These are phyloP conservation scores for Diabrotica undecimpunctata DNA, from an alignment of 1,140 invertebrate genomes.

Conservation along the genomic window DNA sequence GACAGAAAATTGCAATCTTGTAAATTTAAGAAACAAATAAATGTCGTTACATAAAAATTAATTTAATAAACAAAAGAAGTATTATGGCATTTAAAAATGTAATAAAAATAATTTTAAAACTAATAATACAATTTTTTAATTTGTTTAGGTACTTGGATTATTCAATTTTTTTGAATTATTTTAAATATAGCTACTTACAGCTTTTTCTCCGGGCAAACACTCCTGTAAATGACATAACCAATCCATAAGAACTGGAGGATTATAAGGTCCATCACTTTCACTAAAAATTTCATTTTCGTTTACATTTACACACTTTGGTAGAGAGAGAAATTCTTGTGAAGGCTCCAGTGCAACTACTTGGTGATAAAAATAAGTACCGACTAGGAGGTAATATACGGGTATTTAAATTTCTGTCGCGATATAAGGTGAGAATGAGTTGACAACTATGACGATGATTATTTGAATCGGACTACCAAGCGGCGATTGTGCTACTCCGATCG, in stretches of 20 bases:
- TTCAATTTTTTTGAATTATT: no score
- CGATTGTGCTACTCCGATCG: not conserved
- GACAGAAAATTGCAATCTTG: no score
- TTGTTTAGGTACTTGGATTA: no score
- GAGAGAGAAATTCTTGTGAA: not conserved
- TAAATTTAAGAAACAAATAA: no score
- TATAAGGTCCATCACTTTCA: conserved; percentile 17
- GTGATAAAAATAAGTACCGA: not conserved
- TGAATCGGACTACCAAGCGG: not conserved
- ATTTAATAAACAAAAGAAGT: no score
- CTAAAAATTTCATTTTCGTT: conserved; percentile 7
- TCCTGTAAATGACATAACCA: conserved; percentile 6
- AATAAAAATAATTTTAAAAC: no score
- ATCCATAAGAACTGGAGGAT: conserved; percentile 9
- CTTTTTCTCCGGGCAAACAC: conserved; percentile 10
- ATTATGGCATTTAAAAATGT: no score
- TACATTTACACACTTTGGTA: conserved; percentile 6
- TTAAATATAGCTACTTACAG: conserved; percentile 12
- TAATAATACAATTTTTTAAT: no score
- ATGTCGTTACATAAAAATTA: no score
- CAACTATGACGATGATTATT: not conserved
- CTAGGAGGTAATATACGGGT: not conserved
- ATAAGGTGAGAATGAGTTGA: not conserved
- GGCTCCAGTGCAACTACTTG: not conserved
- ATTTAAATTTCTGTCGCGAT: not conserved